Evolutionary conservation across 2,888 invertebrate genomes (phyloP), one percentile per base, ranked within the genome.

Genomic region (Drosophila acutilabella): DNA sequence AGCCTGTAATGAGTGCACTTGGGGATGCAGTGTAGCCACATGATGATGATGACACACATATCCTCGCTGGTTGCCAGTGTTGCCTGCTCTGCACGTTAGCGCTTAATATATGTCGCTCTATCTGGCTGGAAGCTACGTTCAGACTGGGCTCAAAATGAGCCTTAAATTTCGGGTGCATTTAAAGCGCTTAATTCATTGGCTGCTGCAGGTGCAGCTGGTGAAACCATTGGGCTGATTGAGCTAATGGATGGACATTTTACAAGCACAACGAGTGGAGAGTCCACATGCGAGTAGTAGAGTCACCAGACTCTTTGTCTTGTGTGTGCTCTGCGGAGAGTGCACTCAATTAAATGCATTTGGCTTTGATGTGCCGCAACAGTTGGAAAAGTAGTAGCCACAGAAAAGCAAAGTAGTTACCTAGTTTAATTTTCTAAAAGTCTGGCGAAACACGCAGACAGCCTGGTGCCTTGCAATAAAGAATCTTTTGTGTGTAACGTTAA

Each of bases 31-130:
- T 60, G 66, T 56, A 68, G 40, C 61, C 74, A 45, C 74, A 75
- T 50, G 68, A 67, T 88, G 68, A 67, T 88, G 88, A 71, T 88
- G 82, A 82, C 83, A 85, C 61, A 88, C 77, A 82, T 82, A 76
- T 47, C 57, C 74, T 30, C 26, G 4, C 2, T n/a, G 20, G 33
- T 11, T 13, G n/a, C 20, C 26, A 26, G 8, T 8, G 26, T 7
- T 26, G 30, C 30, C 30, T 30, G 7, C 30, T 2, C 44, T 44
- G 44, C 50, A 53, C 62, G 57, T 51, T 58, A 51, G 47, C 36
- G 50, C 47, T 56, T 57, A 61, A 78, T 74, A 69, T 42, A 45
- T 64, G 64, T 73, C 47, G 51, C 64, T 61, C 7, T n/a, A 61
- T 20, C 10, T 42, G 40, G 38, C n/a, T 20, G 11, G n/a, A 2